Evolutionary conservation across 2,888 invertebrate genomes (phyloP), one percentile per base, ranked within the genome.

Genomic region (Dinocampus coccinellae): DNA sequence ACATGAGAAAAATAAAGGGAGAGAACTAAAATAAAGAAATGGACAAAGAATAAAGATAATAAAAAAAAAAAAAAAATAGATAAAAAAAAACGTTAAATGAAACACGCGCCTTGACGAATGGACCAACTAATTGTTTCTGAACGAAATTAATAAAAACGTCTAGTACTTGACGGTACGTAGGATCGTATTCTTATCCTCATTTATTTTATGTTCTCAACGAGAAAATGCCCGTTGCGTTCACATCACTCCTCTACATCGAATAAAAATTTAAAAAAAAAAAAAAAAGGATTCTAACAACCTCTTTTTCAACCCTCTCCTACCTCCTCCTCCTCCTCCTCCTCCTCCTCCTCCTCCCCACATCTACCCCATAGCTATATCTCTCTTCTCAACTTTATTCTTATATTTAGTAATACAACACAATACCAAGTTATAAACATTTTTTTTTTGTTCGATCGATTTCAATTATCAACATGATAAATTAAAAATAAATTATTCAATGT

Each of bases 81-180:
- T n/a, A n/a, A n/a, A 61, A 75, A 80, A 81, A 79, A 80, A 83
- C 83, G 81, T 84, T 86, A 86, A 87, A 87, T 85, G 86, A 87
- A 87, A 83, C 82, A 82, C 63, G 47, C 47, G 47, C 47, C 83
- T 84, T 84, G 86, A 87, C 85, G 85, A 86, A 87, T 86, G 85
- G 86, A 84, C 82, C 85, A 85, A 85, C 87, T 87, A 87, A 86
- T 87, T 86, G 86, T 86, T 85, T 86, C 85, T 81, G 84, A 87
- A 84, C 84, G 84, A 82, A 87, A 87, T 86, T 86, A 87, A 86
- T 86, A 87, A 87, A 85, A 86, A 84, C 82, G 82, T 79, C 81
- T 81, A 80, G 83, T 81, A 81, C 79, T 77, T 78, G 75, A 77
- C 74, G 55, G 61, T 58, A 58, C 55, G 26, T 66, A 62, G 55